Conservation (phyloP, 2,888 invertebrate genomes). For the Pyrrhia umbra region DNA sequence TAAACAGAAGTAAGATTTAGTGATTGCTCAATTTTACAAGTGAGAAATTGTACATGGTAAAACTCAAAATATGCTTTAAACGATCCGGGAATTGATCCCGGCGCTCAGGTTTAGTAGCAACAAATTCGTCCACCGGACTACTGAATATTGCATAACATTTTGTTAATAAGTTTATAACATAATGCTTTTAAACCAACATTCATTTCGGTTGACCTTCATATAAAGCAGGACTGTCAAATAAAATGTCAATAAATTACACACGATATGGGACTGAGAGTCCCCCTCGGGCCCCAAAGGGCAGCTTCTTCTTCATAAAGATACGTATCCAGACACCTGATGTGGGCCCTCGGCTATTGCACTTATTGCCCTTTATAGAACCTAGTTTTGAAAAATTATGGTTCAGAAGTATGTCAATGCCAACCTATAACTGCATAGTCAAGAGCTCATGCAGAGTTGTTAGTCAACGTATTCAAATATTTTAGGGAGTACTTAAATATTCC, state of each 20-base stretch:
- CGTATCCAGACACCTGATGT: constrained; percentile 41
- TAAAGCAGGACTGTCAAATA: constrained; percentile 12
- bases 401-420: neutral
- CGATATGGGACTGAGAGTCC: neutral
- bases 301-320: constrained; percentile 36
- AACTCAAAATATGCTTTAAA: too few relatives aligned
- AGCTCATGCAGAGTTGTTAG: too few relatives aligned
- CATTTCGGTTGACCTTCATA: neutral
- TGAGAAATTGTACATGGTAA: too few relatives aligned
- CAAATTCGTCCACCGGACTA: too few relatives aligned
- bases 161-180: neutral
- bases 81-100: too few relatives aligned
- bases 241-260: constrained; percentile 20
- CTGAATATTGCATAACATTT: too few relatives aligned
- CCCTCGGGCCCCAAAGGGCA: constrained; percentile 12
- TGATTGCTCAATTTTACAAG: too few relatives aligned
- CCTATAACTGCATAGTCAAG: too few relatives aligned
- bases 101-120: too few relatives aligned
- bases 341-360: constrained; percentile 13
- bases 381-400: neutral
- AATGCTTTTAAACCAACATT: neutral
- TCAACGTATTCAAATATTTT: too few relatives aligned
- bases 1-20: too few relatives aligned
- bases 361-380: neutral
- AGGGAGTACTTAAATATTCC: too few relatives aligned